phyloP scores from a whole-genome alignment of 2,797 vertebrate species.

The Cygnus olor region DNA sequence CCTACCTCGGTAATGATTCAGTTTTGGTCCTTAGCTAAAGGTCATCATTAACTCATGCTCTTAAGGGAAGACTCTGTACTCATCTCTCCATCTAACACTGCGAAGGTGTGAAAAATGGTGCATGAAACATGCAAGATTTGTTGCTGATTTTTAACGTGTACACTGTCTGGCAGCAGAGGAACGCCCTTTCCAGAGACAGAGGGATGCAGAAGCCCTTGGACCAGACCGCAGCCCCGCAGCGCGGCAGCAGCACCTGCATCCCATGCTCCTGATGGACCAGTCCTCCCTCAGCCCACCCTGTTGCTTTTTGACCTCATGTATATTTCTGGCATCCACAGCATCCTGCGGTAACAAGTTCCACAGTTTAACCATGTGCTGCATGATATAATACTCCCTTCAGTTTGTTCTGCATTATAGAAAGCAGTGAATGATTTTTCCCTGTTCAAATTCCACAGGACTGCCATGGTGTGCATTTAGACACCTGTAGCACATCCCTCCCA shows the following conservation, averaged over 20 bases:
- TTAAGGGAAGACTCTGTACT: not conserved
- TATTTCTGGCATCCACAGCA: not conserved
- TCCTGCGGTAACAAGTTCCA: not conserved
- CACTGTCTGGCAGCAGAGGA: accelerated
- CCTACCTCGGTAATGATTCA: constrained; percentile 12
- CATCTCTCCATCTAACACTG: not conserved
- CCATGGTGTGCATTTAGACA: not conserved
- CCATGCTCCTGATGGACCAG: not conserved
- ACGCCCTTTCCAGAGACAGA: not conserved
- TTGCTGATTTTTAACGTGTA: not conserved
- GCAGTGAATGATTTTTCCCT: not conserved
- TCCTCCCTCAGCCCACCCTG: not conserved
- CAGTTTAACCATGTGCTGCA: not conserved
- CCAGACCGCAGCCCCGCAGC: not conserved
- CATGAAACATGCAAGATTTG: not conserved
- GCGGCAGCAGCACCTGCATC: not conserved
- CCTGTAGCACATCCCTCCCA: not conserved
- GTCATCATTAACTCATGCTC: constrained; percentile 4
- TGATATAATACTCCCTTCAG: not conserved
- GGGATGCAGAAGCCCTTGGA: not conserved
- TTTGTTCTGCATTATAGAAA: accelerated
- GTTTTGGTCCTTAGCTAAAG: constrained; percentile 12
- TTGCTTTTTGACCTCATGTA: not conserved
- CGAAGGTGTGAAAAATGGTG: not conserved
- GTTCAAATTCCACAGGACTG: not conserved